Evolutionary conservation across 2,113 vertebrate species (phyloP).

Genomic region (Petrocephalus microphthalmus): DNA sequence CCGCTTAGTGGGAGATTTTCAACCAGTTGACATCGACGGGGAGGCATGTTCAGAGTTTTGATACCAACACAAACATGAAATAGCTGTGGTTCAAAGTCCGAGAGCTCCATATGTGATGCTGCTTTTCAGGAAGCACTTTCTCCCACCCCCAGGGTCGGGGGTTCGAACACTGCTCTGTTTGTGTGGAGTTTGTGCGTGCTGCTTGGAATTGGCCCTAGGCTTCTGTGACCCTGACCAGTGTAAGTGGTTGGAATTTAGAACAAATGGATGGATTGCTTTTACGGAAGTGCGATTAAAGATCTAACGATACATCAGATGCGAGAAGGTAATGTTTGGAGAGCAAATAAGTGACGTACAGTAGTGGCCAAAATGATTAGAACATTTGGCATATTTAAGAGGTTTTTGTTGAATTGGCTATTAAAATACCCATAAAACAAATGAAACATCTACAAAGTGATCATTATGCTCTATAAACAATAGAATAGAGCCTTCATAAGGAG

Average conservation of each 20-base stretch:
- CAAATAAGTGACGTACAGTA: background rate
- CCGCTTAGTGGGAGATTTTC: background rate
- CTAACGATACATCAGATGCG: background rate
- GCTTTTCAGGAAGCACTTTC: too few species aligned
- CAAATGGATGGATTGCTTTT: background rate
- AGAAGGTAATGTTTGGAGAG: background rate
- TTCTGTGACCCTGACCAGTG: background rate
- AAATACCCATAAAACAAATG: too few species aligned
- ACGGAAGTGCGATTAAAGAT: slow-evolving; percentile 16
- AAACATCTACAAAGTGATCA: too few species aligned
- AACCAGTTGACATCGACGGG: background rate
- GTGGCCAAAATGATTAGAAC: too few species aligned
- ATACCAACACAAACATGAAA: background rate
- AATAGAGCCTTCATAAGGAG: too few species aligned
- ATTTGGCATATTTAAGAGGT: too few species aligned
- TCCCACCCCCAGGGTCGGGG: background rate
- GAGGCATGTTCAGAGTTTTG: background rate
- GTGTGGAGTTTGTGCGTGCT: too few species aligned
- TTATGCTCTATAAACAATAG: too few species aligned
- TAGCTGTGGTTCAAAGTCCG: background rate
- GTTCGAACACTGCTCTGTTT: background rate
- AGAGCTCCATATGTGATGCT: background rate
- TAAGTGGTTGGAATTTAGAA: background rate
- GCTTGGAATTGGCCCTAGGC: background rate
- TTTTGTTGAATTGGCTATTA: too few species aligned